A percentile compares a stretch with the other conserved stretches of the same genome.
Evolutionary conservation across 2,888 invertebrate species (phyloP).

Genomic region (Morpho achilles): DNA sequence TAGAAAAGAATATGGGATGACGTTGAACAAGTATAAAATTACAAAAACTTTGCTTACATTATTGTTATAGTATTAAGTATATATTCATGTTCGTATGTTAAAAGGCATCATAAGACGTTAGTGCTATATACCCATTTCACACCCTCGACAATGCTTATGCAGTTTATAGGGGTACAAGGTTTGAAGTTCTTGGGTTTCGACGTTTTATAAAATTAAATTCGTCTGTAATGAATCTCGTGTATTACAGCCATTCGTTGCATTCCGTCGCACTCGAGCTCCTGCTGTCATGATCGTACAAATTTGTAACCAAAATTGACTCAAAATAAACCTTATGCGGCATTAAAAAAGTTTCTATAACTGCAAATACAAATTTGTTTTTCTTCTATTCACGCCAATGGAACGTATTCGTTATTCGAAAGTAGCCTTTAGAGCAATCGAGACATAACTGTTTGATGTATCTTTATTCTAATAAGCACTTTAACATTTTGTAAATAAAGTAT

Average conservation of each 20-base stretch:
- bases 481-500: fast-evolving
- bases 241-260: constrained; percentile 50
- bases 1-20: too few species aligned
- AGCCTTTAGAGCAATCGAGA: constrained; percentile 24
- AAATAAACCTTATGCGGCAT: neutral
- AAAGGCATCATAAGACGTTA: too few species aligned
- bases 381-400: constrained; percentile 18
- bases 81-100: too few species aligned
- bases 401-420: constrained; percentile 25
- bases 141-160: too few species aligned
- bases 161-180: too few species aligned
- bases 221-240: constrained; percentile 16
- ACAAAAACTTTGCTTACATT: too few species aligned
- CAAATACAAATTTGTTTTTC: constrained; percentile 8
- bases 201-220: neutral
- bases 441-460: constrained; percentile 19
- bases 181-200: too few species aligned
- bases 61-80: too few species aligned
- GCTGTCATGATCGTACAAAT: constrained; percentile 40
- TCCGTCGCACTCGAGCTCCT: constrained; percentile 67
- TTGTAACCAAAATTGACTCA: neutral
- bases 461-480: constrained; percentile 9
- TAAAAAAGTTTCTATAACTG: constrained; percentile 3
- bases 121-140: too few species aligned
- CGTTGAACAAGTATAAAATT: too few species aligned